Percentiles rank a stretch among this genome's conserved stretches.
Evolutionary conservation across 2,888 invertebrate genomes (phyloP).

Genomic region (Gibbula magus): DNA sequence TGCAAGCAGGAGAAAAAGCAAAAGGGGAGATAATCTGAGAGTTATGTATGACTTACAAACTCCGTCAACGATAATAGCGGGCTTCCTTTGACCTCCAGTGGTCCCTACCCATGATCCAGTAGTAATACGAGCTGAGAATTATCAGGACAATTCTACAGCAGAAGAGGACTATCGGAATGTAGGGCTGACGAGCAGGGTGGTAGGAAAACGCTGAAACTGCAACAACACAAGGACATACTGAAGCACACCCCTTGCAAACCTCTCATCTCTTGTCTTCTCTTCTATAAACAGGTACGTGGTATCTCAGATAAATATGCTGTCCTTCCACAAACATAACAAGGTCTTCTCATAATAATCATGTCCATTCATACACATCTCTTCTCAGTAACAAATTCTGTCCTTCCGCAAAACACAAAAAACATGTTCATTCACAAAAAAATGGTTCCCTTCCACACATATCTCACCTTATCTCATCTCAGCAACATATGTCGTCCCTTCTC

Average conservation of each 20-base stretch:
- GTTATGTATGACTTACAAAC: constrained; percentile 21
- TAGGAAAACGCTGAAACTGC: constrained; percentile 39
- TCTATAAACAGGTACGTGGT: no score
- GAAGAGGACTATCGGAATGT: constrained; percentile 52
- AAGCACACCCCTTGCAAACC: constrained; percentile 12
- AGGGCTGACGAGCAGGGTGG: constrained; percentile 34
- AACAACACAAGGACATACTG: constrained; percentile 41
- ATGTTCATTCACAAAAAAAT: no score
- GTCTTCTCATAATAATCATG: no score
- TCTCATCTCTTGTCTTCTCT: no score
- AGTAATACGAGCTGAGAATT: constrained; percentile 56
- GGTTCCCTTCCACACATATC: no score
- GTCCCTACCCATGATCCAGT: constrained; percentile 55
- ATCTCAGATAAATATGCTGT: no score
- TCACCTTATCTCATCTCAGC: no score
- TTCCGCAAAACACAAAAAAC: no score
- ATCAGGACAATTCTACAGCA: constrained; percentile 53
- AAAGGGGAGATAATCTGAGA: constrained; percentile 22
- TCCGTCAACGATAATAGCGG: constrained; percentile 46
- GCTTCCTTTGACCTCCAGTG: constrained; percentile 58
- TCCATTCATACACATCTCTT: no score
- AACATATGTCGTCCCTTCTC: no score
- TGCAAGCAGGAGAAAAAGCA: not conserved
- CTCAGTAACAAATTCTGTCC: no score
- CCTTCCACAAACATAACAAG: no score